A percentile compares a stretch with the other conserved stretches of the same genome.
Conservation (phyloP, 1,140 invertebrate species). For the Apis cerana region DNA sequence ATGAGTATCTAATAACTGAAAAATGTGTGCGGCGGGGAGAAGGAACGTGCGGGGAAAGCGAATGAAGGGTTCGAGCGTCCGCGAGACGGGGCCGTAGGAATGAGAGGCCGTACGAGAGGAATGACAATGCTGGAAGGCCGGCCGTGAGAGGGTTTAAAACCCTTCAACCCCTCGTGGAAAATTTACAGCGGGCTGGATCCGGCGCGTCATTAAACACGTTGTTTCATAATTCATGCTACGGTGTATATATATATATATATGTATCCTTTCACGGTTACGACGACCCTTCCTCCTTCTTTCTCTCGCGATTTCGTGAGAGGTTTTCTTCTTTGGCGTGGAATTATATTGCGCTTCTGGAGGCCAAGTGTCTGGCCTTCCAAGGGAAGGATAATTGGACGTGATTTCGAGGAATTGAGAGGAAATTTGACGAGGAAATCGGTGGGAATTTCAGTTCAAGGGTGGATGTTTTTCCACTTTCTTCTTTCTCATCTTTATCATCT, state of each 20-base stretch:
- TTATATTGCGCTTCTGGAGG: neutral
- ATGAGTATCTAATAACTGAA: slow-evolving; percentile 72
- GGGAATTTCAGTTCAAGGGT: too few relatives aligned
- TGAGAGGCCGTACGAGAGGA: slow-evolving; percentile 64
- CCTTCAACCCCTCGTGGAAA: slow-evolving; percentile 67
- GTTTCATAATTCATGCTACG: slow-evolving; percentile 79
- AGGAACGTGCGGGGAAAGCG: slow-evolving; percentile 61
- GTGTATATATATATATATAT: slow-evolving; percentile 29
- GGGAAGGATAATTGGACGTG: neutral
- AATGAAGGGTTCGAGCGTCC: slow-evolving; percentile 47
- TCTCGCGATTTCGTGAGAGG: neutral
- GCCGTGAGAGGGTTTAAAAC: slow-evolving; percentile 73
- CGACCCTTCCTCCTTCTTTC: slow-evolving; percentile 26
- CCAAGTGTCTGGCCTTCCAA: too few relatives aligned
- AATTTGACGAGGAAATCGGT: too few relatives aligned
- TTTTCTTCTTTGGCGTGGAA: too few relatives aligned
- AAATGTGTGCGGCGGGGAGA: slow-evolving; percentile 54
- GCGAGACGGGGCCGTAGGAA: slow-evolving; percentile 54
- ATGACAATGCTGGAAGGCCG: slow-evolving; percentile 70
- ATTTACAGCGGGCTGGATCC: slow-evolving; percentile 76
- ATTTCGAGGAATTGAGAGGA: neutral
- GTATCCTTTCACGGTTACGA: neutral
- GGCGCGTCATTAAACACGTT: slow-evolving; percentile 80
- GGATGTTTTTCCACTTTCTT: too few relatives aligned
- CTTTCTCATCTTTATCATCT: too few relatives aligned